phyloP scores from a whole-genome alignment of 2,888 invertebrate species.

The Rhamnusium bicolor region DNA sequence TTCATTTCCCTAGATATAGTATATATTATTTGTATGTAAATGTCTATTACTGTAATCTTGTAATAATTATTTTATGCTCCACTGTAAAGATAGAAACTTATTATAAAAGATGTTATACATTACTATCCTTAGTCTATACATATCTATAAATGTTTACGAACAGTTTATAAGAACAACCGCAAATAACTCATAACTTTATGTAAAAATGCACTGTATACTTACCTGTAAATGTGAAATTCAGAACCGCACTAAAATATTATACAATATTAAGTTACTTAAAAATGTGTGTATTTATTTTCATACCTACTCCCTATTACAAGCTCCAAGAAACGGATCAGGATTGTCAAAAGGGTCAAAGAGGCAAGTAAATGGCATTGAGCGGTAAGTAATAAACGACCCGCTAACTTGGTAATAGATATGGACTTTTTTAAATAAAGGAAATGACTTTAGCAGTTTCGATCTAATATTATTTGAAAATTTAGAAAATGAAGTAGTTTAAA shows the following conservation, averaged over 20 bases:
- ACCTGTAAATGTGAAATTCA: conserved; percentile 39
- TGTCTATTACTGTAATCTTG: conserved; percentile 20
- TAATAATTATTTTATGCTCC: conserved; percentile 20
- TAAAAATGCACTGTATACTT: conserved; percentile 45
- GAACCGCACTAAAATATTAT: conserved; percentile 39
- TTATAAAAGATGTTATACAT: conserved; percentile 2
- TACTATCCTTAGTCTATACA: conserved; percentile 67
- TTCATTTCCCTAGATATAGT: not conserved
- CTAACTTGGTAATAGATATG: too few species aligned
- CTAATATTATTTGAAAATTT: too few species aligned
- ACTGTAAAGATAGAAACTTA: conserved; percentile 12
- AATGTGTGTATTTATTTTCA: not conserved
- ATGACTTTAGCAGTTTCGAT: too few species aligned
- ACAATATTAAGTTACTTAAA: conserved; percentile 14
- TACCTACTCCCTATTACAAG: not conserved
- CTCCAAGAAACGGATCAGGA: too few species aligned
- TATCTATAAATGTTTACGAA: conserved; percentile 58
- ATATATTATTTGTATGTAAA: conserved; percentile 12
- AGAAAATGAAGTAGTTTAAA: too few species aligned
- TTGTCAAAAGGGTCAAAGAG: too few species aligned
- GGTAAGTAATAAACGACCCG: too few species aligned
- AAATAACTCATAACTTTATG: conserved; percentile 44
- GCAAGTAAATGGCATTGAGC: too few species aligned
- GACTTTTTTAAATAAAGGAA: too few species aligned
- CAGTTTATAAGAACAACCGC: conserved; percentile 50